phyloP scores from a whole-genome alignment of 2,888 invertebrate species.

The Acleris literana region DNA sequence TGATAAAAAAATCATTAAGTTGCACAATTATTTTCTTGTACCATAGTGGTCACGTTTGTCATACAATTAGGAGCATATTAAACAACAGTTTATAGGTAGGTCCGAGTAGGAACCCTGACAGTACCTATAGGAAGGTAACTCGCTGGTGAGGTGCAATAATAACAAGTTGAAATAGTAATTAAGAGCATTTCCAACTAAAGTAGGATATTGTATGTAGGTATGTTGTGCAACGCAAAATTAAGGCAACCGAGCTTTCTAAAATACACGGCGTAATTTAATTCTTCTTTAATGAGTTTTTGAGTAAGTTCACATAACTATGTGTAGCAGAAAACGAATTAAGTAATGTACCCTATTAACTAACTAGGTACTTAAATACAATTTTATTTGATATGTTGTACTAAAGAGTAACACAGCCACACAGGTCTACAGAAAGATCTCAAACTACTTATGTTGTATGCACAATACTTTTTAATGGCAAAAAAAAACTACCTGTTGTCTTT shows the following conservation, averaged over 20 bases:
- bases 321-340: background rate
- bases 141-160: background rate
- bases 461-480: too few relatives aligned
- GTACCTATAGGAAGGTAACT: background rate
- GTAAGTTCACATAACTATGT: background rate
- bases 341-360: too few relatives aligned
- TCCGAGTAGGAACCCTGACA: background rate
- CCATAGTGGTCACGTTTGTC: too few relatives aligned
- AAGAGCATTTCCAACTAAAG: background rate
- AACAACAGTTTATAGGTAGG: background rate
- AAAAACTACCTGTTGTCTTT: too few relatives aligned
- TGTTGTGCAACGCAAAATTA: slow-evolving; percentile 2
- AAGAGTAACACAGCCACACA: too few relatives aligned
- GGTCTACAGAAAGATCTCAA: too few relatives aligned
- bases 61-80: background rate
- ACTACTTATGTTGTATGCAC: too few relatives aligned
- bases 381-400: too few relatives aligned
- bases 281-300: slow-evolving; percentile 1
- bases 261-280: background rate
- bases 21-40: too few relatives aligned
- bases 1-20: too few relatives aligned
- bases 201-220: background rate
- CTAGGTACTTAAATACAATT: too few relatives aligned
- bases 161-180: background rate
- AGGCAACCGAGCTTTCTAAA: slow-evolving; percentile 6